These are phyloP conservation scores for Megalopta genalis DNA, from an alignment of 1,140 invertebrate species.

Conservation along the genomic window DNA sequence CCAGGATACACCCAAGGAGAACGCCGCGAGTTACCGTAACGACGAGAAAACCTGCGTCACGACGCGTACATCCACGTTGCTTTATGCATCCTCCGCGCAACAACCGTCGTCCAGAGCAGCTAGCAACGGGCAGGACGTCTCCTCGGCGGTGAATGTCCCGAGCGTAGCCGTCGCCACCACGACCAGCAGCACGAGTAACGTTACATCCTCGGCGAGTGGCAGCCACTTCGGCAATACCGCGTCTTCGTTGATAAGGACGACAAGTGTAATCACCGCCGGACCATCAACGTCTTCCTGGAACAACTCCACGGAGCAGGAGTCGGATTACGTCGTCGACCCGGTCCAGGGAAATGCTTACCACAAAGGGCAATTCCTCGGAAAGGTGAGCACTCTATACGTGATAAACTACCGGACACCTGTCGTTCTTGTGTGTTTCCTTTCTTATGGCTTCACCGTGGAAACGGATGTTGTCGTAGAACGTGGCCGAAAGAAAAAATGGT, in stretches of 20 bases:
- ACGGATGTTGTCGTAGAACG: not conserved
- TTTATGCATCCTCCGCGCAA: constrained; percentile 45
- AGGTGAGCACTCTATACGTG: constrained; percentile 71
- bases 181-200: constrained; percentile 28
- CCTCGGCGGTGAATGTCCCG: constrained; percentile 32
- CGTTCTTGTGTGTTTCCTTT: not conserved
- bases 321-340: constrained; percentile 81
- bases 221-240: constrained; percentile 42
- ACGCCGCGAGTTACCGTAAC: constrained; percentile 21
- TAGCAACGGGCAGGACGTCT: constrained; percentile 36
- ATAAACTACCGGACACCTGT: constrained; percentile 10
- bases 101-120: constrained; percentile 51
- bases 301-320: constrained; percentile 74
- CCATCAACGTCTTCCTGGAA: constrained; percentile 61
- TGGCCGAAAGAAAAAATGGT: too few species aligned
- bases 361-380: constrained; percentile 81
- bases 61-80: constrained; percentile 52
- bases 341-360: constrained; percentile 80
- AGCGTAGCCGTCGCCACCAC: constrained; percentile 9
- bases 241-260: constrained; percentile 38
- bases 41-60: constrained; percentile 30
- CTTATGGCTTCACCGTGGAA: not conserved
- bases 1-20: constrained; percentile 32
- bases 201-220: constrained; percentile 44
- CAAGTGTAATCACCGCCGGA: constrained; percentile 43